Evolutionary conservation across 2,797 vertebrate genomes (phyloP), one percentile per base, ranked within the genome.

Genomic region (Carcharodon carcharias): DNA sequence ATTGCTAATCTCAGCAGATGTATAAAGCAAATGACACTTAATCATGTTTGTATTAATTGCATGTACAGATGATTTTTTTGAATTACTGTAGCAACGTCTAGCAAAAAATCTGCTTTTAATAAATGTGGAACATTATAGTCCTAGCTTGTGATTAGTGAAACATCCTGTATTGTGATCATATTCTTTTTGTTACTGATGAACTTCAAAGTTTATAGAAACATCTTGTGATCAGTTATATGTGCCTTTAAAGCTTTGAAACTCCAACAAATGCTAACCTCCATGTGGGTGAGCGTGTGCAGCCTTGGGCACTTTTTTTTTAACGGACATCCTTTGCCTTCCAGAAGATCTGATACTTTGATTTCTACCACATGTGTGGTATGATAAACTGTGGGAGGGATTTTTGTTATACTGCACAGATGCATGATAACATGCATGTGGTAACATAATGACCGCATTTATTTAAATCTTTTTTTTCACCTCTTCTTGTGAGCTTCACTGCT

Each of bases 311-410:
- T 73, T 95, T 95, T 89, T 71, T 95, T 95, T 31, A 95, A 95
- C 94, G 94, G 94, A 95, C 94, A 95, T 95, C 94, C 94, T 95
- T 73, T 95, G 94, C 94, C 94, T 73, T 95, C 69, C 45, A 95
- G 94, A 95, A 95, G 94, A 95, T 95, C 94, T 95, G 94, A 95
- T 95, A 95, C 94, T 95, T 95, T 95, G 94, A 95, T 95, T 95
- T 95, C 94, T 95, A 95, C 94, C 94, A 95, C 94, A 95, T 95
- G 94, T 95, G 94, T 95, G 94, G 94, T 95, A 73, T 95, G 94
- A 95, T 95, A 95, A 95, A 95, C 94, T 95, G 94, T 95, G 94
- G 94, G 94, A 95, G 94, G 94, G 94, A 95, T 95, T 95, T 95
- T 77, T 95, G 69, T 73, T 95, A 95, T 73, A 73, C 67, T 56